Evolutionary conservation across 2,888 invertebrate species (phyloP).

Genomic region (Drosophila mayaguana): DNA sequence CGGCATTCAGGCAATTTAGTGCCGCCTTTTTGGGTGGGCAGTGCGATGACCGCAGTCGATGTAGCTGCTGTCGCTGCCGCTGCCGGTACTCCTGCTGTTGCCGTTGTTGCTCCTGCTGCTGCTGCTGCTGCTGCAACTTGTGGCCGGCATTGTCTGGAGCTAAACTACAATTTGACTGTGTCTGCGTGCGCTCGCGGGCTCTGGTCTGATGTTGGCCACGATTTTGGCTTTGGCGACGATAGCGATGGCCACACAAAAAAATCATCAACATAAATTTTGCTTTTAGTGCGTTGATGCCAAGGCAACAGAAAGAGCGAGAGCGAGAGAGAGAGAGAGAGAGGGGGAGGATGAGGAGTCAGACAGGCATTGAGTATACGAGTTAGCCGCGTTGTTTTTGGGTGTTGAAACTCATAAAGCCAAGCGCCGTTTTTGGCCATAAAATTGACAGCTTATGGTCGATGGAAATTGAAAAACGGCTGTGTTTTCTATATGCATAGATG

Average conservation of each 20-base stretch:
- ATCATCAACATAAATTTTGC: conserved; percentile 81
- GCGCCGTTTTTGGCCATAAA: conserved; percentile 77
- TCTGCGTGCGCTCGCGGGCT: conserved; percentile 65
- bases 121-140: conserved; percentile 32
- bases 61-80: conserved; percentile 23
- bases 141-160: conserved; percentile 64
- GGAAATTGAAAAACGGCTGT: conserved; percentile 73
- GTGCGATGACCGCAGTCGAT: conserved; percentile 70
- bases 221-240: conserved; percentile 24
- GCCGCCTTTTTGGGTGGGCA: conserved; percentile 78
- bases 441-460: conserved; percentile 77
- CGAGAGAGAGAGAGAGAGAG: background rate
- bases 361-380: background rate
- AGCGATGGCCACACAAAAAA: conserved; percentile 53
- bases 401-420: conserved; percentile 77
- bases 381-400: conserved; percentile 61
- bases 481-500: conserved; percentile 27
- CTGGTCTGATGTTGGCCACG: conserved; percentile 25
- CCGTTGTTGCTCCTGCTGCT: conserved; percentile 12
- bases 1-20: conserved; percentile 71
- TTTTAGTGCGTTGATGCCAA: conserved; percentile 66
- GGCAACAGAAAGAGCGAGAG: background rate
- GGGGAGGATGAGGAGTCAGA: background rate
- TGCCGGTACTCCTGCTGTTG: conserved; percentile 26
- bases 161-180: conserved; percentile 66